These are phyloP conservation scores for Synanthedon formicaeformis DNA, from an alignment of 2,888 invertebrate genomes.

Conservation along the genomic window DNA sequence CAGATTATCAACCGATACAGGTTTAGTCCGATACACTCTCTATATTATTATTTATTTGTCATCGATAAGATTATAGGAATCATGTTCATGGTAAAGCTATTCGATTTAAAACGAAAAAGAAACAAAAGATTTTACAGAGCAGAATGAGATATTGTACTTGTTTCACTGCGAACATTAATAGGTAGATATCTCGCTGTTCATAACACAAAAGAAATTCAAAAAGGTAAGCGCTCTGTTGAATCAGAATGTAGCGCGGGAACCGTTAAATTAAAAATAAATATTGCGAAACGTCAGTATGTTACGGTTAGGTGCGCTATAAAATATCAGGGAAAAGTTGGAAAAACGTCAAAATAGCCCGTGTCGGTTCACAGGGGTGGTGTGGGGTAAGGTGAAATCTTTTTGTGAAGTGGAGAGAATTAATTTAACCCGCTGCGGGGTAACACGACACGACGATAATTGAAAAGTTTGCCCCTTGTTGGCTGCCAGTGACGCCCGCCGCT, in stretches of 20 bases:
- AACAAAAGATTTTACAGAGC: too few relatives aligned
- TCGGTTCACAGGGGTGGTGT: constrained; percentile 43
- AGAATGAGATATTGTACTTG: too few relatives aligned
- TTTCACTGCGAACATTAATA: too few relatives aligned
- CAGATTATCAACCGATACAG: too few relatives aligned
- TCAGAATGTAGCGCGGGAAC: constrained; percentile 57
- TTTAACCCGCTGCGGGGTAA: constrained; percentile 72
- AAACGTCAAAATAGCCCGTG: constrained; percentile 43
- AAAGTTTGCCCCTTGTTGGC: constrained; percentile 70
- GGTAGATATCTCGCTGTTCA: too few relatives aligned
- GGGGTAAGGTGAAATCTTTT: constrained; percentile 62
- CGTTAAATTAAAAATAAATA: constrained; percentile 71
- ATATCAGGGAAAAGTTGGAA: constrained; percentile 45
- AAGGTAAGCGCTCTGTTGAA: constrained; percentile 50
- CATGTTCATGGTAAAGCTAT: too few relatives aligned
- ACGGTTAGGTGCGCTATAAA: constrained; percentile 39
- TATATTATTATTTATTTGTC: too few relatives aligned
- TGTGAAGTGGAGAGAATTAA: constrained; percentile 71
- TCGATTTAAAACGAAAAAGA: too few relatives aligned
- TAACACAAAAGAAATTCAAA: constrained; percentile 46
- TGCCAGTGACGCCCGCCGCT: constrained; percentile 23
- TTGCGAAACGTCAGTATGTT: constrained; percentile 69
- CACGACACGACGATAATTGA: constrained; percentile 69
- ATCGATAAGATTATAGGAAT: too few relatives aligned
- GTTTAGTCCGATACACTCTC: too few relatives aligned